A percentile compares a stretch with the other conserved stretches of the same genome.
Conservation (phyloP, 1,140 invertebrate genomes). For the Diorhabda sublineata region DNA sequence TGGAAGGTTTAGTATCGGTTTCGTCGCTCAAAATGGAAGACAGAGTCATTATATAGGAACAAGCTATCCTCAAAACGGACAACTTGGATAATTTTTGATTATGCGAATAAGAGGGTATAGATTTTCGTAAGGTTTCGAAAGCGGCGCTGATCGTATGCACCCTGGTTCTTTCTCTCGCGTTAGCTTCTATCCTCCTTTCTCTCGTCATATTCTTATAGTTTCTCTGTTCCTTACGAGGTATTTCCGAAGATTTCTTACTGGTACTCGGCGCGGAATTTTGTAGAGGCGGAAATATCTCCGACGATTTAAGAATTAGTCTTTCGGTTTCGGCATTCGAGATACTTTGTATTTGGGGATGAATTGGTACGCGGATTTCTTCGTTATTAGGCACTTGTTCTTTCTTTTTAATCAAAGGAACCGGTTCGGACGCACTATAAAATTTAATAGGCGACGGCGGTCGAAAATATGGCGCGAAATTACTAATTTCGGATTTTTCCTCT, state of each 20-base stretch:
- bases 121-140: constrained; percentile 79
- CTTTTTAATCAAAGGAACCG: constrained; percentile 49
- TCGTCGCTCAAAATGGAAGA: constrained; percentile 55
- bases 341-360: constrained; percentile 49
- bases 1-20: constrained; percentile 52
- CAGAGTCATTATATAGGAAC: constrained; percentile 84
- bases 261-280: constrained; percentile 11
- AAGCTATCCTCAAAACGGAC: constrained; percentile 86
- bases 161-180: constrained; percentile 84
- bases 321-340: constrained; percentile 38
- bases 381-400: constrained; percentile 29
- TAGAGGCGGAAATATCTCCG: constrained; percentile 39
- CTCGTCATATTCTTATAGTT: constrained; percentile 95
- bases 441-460: constrained; percentile 31
- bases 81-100: constrained; percentile 91
- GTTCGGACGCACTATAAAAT: constrained; percentile 46
- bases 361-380: constrained; percentile 52
- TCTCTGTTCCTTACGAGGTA: constrained; percentile 61
- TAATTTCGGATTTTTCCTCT: constrained; percentile 3
- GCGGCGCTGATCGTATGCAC: constrained; percentile 94
- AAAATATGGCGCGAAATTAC: constrained; percentile 27
- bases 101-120: constrained; percentile 86
- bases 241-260: constrained; percentile 21
- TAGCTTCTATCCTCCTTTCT: constrained; percentile 87
- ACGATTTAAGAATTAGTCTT: constrained; percentile 33